Evolutionary conservation across 2,113 vertebrate species (phyloP).

Genomic region (Oncorhynchus mykiss): DNA sequence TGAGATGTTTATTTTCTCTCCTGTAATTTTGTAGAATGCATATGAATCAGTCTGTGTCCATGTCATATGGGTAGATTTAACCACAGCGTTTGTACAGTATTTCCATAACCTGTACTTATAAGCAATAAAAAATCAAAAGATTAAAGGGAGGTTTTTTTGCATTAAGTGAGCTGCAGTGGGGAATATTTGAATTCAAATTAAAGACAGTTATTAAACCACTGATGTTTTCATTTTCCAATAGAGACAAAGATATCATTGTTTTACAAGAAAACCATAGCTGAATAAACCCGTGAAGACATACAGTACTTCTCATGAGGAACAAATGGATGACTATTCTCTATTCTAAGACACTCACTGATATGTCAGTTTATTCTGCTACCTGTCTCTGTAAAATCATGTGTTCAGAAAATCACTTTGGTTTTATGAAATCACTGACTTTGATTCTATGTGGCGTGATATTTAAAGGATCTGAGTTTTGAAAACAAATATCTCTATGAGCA

Average conservation of each 20-base stretch:
- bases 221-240: slow-evolving; percentile 7
- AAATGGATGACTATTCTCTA: too few relatives aligned
- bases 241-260: background rate
- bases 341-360: too few relatives aligned
- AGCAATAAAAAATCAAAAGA: slow-evolving; percentile 20
- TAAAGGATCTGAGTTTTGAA: too few relatives aligned
- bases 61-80: slow-evolving; percentile 12
- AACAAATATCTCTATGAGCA: too few relatives aligned
- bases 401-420: too few relatives aligned
- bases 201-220: background rate
- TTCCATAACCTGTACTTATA: slow-evolving; percentile 30
- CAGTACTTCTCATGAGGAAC: background rate
- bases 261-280: background rate
- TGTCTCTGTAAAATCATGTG: too few relatives aligned
- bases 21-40: slow-evolving; percentile 51
- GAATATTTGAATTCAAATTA: slow-evolving; percentile 14
- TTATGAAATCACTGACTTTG: background rate
- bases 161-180: slow-evolving; percentile 22
- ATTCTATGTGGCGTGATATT: background rate
- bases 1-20: slow-evolving; percentile 22
- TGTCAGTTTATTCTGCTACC: too few relatives aligned
- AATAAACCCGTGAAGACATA: background rate
- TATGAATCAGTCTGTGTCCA: slow-evolving; percentile 26
- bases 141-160: slow-evolving; percentile 14
- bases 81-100: slow-evolving; percentile 30